A percentile compares a stretch with the other conserved stretches of the same genome.
These are phyloP conservation scores for Geotria australis DNA, from an alignment of 2,797 vertebrate genomes.

Conservation along the genomic window DNA sequence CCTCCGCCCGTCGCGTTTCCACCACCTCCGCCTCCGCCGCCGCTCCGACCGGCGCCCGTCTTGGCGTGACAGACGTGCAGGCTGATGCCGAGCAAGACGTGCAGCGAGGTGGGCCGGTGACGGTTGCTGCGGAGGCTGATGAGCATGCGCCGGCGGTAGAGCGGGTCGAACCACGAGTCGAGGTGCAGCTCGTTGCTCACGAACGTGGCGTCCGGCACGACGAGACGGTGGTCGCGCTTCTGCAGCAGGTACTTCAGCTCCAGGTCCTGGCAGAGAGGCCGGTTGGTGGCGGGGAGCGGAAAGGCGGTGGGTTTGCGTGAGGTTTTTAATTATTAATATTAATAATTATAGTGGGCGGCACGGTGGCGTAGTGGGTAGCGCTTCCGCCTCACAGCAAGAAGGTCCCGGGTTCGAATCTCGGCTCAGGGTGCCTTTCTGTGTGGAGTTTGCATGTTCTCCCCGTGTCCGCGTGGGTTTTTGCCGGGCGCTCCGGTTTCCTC, in stretches of 20 bases:
- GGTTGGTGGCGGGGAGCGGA: constrained; percentile 9
- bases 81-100: constrained; percentile 88
- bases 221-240: constrained; percentile 92
- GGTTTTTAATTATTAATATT: no score
- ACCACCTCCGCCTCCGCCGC: not conserved
- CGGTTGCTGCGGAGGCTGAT: constrained; percentile 98
- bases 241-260: constrained; percentile 89
- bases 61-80: constrained; percentile 98
- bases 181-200: constrained; percentile 96
- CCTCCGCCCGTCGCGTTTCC: not conserved
- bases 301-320: no score
- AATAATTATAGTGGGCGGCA: no score
- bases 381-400: no score
- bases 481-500: no score
- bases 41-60: constrained; percentile 40
- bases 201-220: constrained; percentile 73
- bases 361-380: no score
- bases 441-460: no score
- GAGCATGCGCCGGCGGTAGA: constrained; percentile 96
- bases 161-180: constrained; percentile 87
- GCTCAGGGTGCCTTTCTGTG: no score
- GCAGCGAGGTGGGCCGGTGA: constrained; percentile 94
- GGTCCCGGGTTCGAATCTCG: no score
- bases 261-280: constrained; percentile 90
- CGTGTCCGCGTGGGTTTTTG: no score